phyloP scores from a whole-genome alignment of 2,888 invertebrate genomes.

The Polyommatus iphigenia region DNA sequence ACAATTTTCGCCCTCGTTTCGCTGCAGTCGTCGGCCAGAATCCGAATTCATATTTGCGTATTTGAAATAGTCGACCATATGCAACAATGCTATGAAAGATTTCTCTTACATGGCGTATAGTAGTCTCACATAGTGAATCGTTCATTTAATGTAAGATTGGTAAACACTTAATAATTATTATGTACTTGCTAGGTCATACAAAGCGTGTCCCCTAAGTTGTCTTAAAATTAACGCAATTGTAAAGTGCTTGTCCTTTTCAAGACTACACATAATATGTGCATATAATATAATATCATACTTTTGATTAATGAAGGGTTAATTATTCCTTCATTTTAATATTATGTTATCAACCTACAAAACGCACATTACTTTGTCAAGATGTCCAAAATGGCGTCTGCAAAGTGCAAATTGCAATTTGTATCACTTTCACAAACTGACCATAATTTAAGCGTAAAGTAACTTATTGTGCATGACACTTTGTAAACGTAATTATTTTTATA shows the following conservation, averaged over 20 bases:
- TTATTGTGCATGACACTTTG: constrained; percentile 38
- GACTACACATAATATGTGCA: constrained; percentile 55
- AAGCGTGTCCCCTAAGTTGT: constrained; percentile 65
- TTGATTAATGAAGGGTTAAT: not conserved
- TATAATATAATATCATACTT: constrained; percentile 39
- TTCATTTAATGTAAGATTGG: constrained; percentile 80
- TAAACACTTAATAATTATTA: constrained; percentile 73
- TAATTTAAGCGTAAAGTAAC: constrained; percentile 28
- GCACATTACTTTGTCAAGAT: constrained; percentile 32
- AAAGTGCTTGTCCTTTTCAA: constrained; percentile 69
- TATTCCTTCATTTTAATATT: constrained; percentile 12
- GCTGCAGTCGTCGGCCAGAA: constrained; percentile 71
- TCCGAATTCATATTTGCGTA: constrained; percentile 74
- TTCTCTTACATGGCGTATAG: constrained; percentile 78
- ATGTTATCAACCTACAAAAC: not conserved
- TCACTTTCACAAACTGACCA: constrained; percentile 6
- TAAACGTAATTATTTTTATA: constrained; percentile 18
- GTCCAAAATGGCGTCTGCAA: constrained; percentile 56
- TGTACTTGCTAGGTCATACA: constrained; percentile 72
- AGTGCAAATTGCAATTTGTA: constrained; percentile 33
- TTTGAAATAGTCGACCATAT: constrained; percentile 72
- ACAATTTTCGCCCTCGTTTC: constrained; percentile 55
- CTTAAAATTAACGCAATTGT: constrained; percentile 47
- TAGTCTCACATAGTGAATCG: constrained; percentile 81
- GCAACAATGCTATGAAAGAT: constrained; percentile 80